phyloP scores from a whole-genome alignment of 2,797 vertebrate genomes.

The Bradypus variegatus region DNA sequence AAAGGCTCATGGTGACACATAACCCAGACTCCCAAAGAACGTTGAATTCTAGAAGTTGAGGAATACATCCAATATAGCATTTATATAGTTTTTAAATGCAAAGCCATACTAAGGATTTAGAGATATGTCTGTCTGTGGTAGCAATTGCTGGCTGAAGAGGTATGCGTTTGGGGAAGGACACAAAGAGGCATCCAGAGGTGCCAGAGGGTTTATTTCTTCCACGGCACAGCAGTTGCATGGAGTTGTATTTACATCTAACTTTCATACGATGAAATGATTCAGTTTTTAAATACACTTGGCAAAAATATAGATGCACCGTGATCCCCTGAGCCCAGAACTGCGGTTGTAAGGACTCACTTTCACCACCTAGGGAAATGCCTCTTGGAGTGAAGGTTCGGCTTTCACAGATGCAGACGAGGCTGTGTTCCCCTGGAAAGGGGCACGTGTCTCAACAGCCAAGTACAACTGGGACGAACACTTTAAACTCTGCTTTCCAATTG shows the following conservation, averaged over 20 bases:
- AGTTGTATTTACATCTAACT: background rate
- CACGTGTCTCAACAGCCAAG: background rate
- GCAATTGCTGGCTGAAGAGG: background rate
- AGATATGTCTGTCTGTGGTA: background rate
- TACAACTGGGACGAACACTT: background rate
- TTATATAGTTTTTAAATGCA: background rate
- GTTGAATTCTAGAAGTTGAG: background rate
- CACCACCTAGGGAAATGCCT: background rate
- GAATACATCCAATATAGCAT: background rate
- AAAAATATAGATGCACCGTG: background rate
- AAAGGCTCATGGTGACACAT: background rate
- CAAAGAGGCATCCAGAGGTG: background rate
- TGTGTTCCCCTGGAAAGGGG: background rate
- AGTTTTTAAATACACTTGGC: background rate
- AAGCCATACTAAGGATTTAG: background rate
- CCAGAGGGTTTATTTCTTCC: background rate
- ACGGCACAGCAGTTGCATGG: background rate
- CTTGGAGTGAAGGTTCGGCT: background rate
- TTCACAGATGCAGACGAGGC: background rate
- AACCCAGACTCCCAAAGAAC: background rate
- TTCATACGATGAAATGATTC: background rate
- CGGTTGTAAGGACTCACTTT: background rate
- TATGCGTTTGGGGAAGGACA: background rate
- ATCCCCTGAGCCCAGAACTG: background rate
- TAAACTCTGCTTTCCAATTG: background rate